Percentiles rank a stretch among this genome's conserved stretches.
phyloP scores from a whole-genome alignment of 64 coral and sea anemone genomes.

The Actinia equina region DNA sequence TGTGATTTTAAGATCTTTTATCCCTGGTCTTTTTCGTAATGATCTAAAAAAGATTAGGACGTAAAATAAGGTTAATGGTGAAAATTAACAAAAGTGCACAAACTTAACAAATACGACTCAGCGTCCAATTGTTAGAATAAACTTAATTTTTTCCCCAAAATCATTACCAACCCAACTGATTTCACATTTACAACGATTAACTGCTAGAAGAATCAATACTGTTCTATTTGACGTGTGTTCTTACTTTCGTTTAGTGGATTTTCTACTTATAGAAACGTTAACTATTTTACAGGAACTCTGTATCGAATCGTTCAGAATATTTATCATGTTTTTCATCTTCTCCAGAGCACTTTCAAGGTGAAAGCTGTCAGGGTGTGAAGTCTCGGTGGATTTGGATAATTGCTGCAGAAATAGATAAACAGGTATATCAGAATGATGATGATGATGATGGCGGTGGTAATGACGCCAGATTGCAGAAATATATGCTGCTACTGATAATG shows the following conservation, averaged over 20 bases:
- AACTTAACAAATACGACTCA: no score
- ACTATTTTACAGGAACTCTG: slow-evolving; percentile 78
- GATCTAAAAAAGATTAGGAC: not conserved
- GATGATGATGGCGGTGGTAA: not conserved
- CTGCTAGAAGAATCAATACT: no score
- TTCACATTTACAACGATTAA: no score
- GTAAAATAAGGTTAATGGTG: no score
- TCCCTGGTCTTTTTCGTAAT: not conserved
- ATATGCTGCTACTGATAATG: no score
- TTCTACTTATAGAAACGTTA: slow-evolving; percentile 38
- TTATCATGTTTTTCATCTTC: slow-evolving; percentile 91
- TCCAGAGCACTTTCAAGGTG: slow-evolving; percentile 75
- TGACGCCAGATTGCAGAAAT: not conserved
- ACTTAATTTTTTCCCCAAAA: no score
- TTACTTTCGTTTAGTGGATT: slow-evolving; percentile 55
- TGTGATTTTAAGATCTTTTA: slow-evolving; percentile 16
- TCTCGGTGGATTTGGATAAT: slow-evolving; percentile 80
- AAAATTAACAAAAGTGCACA: no score
- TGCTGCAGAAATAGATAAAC: slow-evolving; percentile 39
- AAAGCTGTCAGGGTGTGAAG: slow-evolving; percentile 82
- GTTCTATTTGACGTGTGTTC: no score
- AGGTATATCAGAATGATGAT: not conserved
- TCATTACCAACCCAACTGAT: no score
- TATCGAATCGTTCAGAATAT: slow-evolving; percentile 84
- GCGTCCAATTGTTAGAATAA: no score